Base-by-base conservation (phyloP, 2,113 vertebrate species). In the Oreochromis aureus region DNA sequence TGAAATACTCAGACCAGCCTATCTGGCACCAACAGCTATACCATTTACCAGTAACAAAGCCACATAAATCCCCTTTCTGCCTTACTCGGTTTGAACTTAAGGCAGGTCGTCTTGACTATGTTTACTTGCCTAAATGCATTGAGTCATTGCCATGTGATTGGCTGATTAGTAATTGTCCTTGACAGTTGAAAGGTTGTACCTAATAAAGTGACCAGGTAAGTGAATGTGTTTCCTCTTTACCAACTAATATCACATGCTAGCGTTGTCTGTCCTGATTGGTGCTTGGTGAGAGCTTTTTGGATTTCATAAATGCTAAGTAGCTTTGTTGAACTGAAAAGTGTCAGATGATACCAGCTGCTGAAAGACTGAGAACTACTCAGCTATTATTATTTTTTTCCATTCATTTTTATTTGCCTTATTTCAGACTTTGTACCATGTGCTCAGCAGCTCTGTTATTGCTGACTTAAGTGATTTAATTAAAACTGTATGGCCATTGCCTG, bases 381-480 rank as follows among this genome's bases (percentile, higher is more conserved):
- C 27, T 78, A 78, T 78, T 76, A 48, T 30, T 53, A 4, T 78
- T n/a, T 32, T 53, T 53, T 53, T 34, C 46, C 73, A 34, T 19
- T 78, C 46, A 78, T 53, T 78, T 78, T 53, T 78, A 78, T 4
- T 78, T 51, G 54, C 56, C 56, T 44, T 80, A 78, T 53, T 78
- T 78, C 73, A 51, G 46, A 32, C 18, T 86, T 58, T 46, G 10
- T 18, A 76, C 61, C 76, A 81, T 59, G 76, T 82, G 56, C 53
- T 86, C 86, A 82, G 69, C 86, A 84, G 36, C 19, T 87, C 46
- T 81, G 58, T 89, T 89, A 89, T 82, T 58, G 53, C 22, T 16
- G 56, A 73, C 63, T 69, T 90, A 44, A n/a, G 66, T 54, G 24
- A 80, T 63, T 83, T 91, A 87, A 92, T 93, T 90, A 84, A 91